Evolutionary conservation across 1,140 invertebrate species (phyloP).

Genomic region (Papilio aristodemus): DNA sequence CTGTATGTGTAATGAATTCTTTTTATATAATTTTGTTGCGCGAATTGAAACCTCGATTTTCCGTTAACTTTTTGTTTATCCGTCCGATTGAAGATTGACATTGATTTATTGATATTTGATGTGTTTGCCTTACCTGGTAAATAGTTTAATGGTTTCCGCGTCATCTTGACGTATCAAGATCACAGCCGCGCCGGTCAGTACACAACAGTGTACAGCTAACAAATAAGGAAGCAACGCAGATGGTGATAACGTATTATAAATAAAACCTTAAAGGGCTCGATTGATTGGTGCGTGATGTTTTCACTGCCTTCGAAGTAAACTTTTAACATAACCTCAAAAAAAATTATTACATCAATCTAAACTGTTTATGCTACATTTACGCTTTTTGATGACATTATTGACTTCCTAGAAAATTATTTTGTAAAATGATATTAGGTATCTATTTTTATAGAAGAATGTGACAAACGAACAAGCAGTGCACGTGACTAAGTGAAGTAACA

Average conservation of each 20-base stretch:
- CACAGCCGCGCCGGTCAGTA: neutral
- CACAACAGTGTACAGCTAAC: neutral
- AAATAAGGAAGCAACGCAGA: constrained; percentile 18
- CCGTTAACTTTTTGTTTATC: neutral
- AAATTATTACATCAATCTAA: neutral
- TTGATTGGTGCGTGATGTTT: constrained; percentile 6
- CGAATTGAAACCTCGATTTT: neutral
- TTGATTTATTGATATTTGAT: constrained; percentile 25
- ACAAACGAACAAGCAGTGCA: no score
- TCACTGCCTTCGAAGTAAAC: neutral
- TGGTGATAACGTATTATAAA: constrained; percentile 18
- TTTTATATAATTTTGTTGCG: neutral
- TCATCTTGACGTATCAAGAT: neutral
- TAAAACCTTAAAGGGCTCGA: constrained; percentile 4
- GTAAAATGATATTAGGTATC: no score
- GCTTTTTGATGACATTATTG: neutral
- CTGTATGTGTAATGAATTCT: neutral
- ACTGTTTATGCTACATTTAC: neutral
- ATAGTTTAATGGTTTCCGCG: constrained; percentile 20
- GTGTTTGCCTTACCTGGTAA: constrained; percentile 11
- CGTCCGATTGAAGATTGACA: constrained; percentile 23
- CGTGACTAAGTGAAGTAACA: no score
- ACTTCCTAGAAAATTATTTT: neutral
- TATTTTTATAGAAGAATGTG: no score
- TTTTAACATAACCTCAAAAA: constrained; percentile 13